A percentile compares a stretch with the other conserved stretches of the same genome.
These are phyloP conservation scores for Hoplodrina blanda DNA, from an alignment of 2,888 invertebrate species.

Conservation along the genomic window DNA sequence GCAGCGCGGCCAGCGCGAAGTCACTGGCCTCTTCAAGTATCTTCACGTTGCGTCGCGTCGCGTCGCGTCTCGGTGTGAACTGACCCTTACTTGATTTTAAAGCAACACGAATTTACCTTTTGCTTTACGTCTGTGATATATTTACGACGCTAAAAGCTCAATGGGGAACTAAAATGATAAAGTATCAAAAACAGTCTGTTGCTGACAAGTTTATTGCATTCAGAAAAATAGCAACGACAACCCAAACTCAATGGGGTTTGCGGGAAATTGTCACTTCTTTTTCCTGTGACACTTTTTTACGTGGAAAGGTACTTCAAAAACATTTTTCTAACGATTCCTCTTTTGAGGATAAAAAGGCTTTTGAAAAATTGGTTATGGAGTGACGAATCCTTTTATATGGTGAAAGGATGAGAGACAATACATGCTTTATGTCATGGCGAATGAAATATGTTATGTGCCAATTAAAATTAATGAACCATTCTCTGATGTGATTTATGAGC, in stretches of 20 bases:
- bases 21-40: too few species aligned
- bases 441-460: background rate
- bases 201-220: conserved; percentile 44
- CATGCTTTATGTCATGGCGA: background rate
- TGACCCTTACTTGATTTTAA: too few species aligned
- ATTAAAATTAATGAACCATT: conserved; percentile 10
- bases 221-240: conserved; percentile 26
- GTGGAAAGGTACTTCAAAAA: conserved; percentile 28
- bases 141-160: background rate
- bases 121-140: conserved; percentile 2
- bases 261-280: conserved; percentile 35
- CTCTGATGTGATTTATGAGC: background rate
- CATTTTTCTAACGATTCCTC: conserved; percentile 44
- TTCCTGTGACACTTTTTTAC: conserved; percentile 23
- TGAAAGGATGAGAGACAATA: conserved; percentile 9
- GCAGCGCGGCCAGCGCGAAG: too few species aligned
- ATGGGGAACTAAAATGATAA: conserved; percentile 20
- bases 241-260: conserved; percentile 18
- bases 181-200: conserved; percentile 8
- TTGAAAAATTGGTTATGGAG: conserved; percentile 16
- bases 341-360: conserved; percentile 36
- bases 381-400: conserved; percentile 29
- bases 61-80: too few species aligned
- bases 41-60: too few species aligned
- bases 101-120: background rate